Base-by-base conservation (phyloP, 2,797 vertebrate genomes). In the Pseudochaenichthys georgianus region DNA sequence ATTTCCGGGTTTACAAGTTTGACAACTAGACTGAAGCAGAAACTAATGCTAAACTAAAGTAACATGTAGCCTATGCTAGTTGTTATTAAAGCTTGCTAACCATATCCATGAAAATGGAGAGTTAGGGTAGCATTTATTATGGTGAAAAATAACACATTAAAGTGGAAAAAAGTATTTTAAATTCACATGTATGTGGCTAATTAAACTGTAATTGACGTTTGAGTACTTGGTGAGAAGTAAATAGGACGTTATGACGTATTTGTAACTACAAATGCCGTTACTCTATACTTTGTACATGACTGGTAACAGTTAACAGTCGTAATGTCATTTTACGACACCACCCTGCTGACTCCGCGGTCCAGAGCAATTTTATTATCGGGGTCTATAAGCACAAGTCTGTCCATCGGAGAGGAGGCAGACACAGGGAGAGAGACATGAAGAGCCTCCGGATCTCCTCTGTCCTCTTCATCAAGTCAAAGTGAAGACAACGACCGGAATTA, bases 261-360 rank as follows among this genome's bases (percentile, higher is more conserved):
- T 64, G 31, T 45, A 23, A 48, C 13, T 2, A 42, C 60, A 15
- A 55, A 42, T 19, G 0, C 11, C 17, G 19, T 60, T 72, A 53
- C 64, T 42, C 17, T 21, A 3, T 21, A 3, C 65, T 50, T 52
- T 6, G 47, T 21, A 38, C 5, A 57, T 54, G 41, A 70, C 38
- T 12, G 73, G 21, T 16, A 48, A 52, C 9, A 41, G 42, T 9
- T 17, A 48, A 52, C 7, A 19, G 45, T 6, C 8, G 38, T 43
- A 62, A 73, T 77, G 68, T 81, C 73, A 78, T 38, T 79, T 28
- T 52, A 65, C 51, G 52, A 21, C 54, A 38, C 55, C 59, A 17
- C 73, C 10, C 17, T 83, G 88, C 83, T 89, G 91, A 91, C 85
- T 78, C 66, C 2, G 73, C 82, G 62, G 54, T 87, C 80, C 84